Evolutionary conservation across 2,888 invertebrate species (phyloP), one percentile per base, ranked within the genome.

Genomic region (Lepidochrysops patricia): DNA sequence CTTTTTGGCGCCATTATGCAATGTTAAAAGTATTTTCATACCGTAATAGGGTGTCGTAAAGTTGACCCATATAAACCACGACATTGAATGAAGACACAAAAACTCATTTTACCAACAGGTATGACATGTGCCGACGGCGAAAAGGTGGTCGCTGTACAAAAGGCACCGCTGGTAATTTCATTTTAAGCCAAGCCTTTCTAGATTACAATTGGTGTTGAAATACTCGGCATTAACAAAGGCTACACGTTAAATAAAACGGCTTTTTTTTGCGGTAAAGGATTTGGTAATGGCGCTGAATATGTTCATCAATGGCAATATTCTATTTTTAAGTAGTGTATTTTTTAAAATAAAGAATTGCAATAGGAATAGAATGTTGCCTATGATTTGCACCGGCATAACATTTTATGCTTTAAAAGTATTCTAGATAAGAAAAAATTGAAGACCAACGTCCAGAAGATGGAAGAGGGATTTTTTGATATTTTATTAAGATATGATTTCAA

Each of bases 131-230:
- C 93, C 95, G 97, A 80, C 94, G 97, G 86, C 93, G 97, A 90
- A 97, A 97, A 93, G 97, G 97, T 91, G 97, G 97, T 88, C 95
- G 97, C 91, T 97, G 97, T 93, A 97, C 97, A 82, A 96, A 97
- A 93, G 97, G 97, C 94, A 97, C 97, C 89, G 97, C 97, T 91
- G 97, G 97, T 97, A 97, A 94, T 93, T 90, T 79, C 71, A 74
- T 77, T 80, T 80, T 77, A 74, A 76, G 77, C 72, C 71, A 76
- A 76, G 74, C 71, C 68, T 71, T 65, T 63, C 68, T 66, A 81
- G 75, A 75, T 75, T 77, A 79, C 76, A 72, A 77, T 68, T 77
- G 84, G 85, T 82, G 72, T 72, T 73, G 70, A 71, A 67, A 69
- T 69, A 73, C 73, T 77, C 82, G 76, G 81, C 80, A 84, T 86